A percentile compares a stretch with the other conserved stretches of the same genome.
Conservation (phyloP, 30 jellyfish, hydroid and myxozoan species). For the Hydractinia symbiolongicarpus region DNA sequence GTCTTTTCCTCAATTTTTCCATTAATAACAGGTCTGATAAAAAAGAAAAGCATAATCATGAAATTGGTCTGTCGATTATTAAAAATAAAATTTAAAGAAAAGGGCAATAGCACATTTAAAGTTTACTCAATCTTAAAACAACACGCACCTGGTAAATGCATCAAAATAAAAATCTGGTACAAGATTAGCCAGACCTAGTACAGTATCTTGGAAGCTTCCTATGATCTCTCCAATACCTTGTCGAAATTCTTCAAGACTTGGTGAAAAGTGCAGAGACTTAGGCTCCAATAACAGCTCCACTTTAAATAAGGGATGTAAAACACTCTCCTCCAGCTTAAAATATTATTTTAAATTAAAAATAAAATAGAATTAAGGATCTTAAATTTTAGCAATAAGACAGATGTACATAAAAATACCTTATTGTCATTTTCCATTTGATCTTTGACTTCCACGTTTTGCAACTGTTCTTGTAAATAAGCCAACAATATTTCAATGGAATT, state of each 20-base stretch:
- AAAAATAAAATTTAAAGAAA: neutral
- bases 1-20: conserved; percentile 92
- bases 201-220: conserved; percentile 81
- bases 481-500: conserved; percentile 75
- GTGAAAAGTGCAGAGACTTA: conserved; percentile 52
- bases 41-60: neutral
- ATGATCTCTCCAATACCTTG: conserved; percentile 60
- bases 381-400: neutral
- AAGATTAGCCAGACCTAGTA: conserved; percentile 73
- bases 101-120: neutral
- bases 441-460: conserved; percentile 32
- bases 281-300: conserved; percentile 80
- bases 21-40: conserved; percentile 73
- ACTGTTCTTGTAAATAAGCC: conserved; percentile 73
- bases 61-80: neutral
- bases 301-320: conserved; percentile 58
- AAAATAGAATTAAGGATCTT: neutral
- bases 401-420: neutral
- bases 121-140: neutral
- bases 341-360: neutral
- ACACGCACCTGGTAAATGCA: conserved; percentile 82
- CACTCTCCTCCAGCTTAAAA: conserved; percentile 57
- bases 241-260: conserved; percentile 72
- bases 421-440: neutral
- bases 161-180: conserved; percentile 85